phyloP scores from a whole-genome alignment of 2,113 vertebrate species.

The Dipodomys stephensi region DNA sequence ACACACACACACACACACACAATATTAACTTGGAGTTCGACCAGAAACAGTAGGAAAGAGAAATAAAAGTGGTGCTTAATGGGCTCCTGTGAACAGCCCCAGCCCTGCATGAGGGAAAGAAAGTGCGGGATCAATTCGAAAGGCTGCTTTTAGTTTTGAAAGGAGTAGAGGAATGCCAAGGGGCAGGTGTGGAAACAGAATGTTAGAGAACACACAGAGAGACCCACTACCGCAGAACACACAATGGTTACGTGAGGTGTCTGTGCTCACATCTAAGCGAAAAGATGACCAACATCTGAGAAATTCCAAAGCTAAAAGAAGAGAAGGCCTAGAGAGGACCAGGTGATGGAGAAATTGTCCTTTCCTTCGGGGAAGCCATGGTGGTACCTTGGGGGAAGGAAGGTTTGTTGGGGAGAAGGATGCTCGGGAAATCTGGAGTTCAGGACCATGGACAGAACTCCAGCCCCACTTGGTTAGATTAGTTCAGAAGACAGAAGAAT shows the following conservation, averaged over 20 bases:
- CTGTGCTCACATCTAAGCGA: not conserved
- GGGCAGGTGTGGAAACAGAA: not conserved
- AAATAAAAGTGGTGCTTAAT: conserved; percentile 49
- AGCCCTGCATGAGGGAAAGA: conserved; percentile 40
- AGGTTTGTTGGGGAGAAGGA: not conserved
- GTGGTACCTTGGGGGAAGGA: no score
- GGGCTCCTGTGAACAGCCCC: conserved; percentile 38
- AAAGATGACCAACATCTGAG: not conserved
- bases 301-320: not conserved
- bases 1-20: not conserved
- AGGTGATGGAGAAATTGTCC: not conserved
- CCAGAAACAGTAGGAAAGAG: conserved; percentile 62
- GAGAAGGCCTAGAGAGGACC: not conserved
- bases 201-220: not conserved
- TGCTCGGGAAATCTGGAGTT: not conserved
- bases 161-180: not conserved
- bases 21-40: conserved; percentile 40
- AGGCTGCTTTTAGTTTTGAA: conserved; percentile 44
- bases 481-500: not conserved
- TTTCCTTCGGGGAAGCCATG: not conserved
- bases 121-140: not conserved
- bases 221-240: no score
- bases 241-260: not conserved
- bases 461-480: fast-evolving
- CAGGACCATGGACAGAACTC: not conserved